Evolutionary conservation across 35 echinoderm and acorn worm genomes (phyloP).

Genomic region (Chiridota heheva): DNA sequence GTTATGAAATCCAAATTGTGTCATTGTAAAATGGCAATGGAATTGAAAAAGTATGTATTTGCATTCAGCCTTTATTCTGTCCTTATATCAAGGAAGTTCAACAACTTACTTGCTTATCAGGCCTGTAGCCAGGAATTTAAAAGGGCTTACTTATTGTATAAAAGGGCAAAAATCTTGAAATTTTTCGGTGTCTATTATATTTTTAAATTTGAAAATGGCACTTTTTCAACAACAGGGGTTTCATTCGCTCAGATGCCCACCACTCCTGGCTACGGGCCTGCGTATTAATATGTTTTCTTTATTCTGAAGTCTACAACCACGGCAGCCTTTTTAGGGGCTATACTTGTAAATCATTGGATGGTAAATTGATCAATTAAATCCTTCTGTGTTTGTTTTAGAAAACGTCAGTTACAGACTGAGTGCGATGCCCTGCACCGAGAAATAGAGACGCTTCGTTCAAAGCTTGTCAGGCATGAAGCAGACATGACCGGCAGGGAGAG

Average conservation of each 20-base stretch:
- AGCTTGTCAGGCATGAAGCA: constrained; percentile 40
- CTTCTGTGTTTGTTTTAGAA: constrained; percentile 11
- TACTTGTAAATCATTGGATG: not conserved
- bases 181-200: not conserved
- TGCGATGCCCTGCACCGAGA: constrained; percentile 39
- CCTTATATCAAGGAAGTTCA: no score
- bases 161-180: no score
- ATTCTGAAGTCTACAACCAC: not conserved
- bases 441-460: constrained; percentile 38
- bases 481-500: constrained; percentile 19
- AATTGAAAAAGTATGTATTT: no score
- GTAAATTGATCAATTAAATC: not conserved
- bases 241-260: not conserved
- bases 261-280: not conserved
- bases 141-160: no score
- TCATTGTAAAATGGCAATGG: no score
- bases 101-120: no score
- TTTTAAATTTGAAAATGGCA: no score
- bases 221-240: not conserved
- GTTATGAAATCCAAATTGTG: no score
- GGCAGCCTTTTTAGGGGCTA: not conserved
- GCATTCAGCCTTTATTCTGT: no score
- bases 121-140: no score
- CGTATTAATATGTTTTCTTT: not conserved
- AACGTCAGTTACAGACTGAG: constrained; percentile 36